Conservation (phyloP, 2,888 invertebrate genomes). For the Euplagia quadripunctaria region DNA sequence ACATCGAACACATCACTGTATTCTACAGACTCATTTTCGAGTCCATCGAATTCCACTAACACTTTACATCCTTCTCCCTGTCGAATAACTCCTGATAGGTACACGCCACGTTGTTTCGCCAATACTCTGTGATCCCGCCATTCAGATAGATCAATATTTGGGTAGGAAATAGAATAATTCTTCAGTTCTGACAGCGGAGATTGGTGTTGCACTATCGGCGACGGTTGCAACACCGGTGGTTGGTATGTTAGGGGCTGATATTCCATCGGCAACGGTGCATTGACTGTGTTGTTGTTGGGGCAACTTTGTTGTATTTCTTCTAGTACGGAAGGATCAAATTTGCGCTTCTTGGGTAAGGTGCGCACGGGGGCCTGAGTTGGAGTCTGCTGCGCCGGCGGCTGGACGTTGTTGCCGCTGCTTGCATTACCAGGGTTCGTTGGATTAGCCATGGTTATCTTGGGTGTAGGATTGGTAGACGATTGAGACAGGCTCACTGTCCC, state of each 20-base stretch:
- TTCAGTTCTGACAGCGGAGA: slow-evolving; percentile 88
- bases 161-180: slow-evolving; percentile 78
- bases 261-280: slow-evolving; percentile 66
- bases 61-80: slow-evolving; percentile 91
- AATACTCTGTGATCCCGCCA: slow-evolving; percentile 97
- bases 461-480: slow-evolving; percentile 73
- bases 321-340: slow-evolving; percentile 93
- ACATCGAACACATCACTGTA: slow-evolving; percentile 93
- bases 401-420: slow-evolving; percentile 69
- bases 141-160: slow-evolving; percentile 94
- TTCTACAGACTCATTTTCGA: slow-evolving; percentile 90
- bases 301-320: slow-evolving; percentile 89
- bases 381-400: slow-evolving; percentile 70
- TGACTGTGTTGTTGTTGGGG: slow-evolving; percentile 75
- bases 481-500: slow-evolving; percentile 86
- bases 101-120: slow-evolving; percentile 93
- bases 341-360: slow-evolving; percentile 97
- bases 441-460: slow-evolving; percentile 82
- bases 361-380: slow-evolving; percentile 88
- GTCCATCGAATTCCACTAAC: slow-evolving; percentile 93
- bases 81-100: slow-evolving; percentile 96
- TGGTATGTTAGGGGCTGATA: slow-evolving; percentile 68
- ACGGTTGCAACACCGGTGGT: slow-evolving; percentile 72
- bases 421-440: slow-evolving; percentile 80
- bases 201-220: slow-evolving; percentile 78